Conservation (phyloP, 2,797 vertebrate genomes). For the Menidia menidia region DNA sequence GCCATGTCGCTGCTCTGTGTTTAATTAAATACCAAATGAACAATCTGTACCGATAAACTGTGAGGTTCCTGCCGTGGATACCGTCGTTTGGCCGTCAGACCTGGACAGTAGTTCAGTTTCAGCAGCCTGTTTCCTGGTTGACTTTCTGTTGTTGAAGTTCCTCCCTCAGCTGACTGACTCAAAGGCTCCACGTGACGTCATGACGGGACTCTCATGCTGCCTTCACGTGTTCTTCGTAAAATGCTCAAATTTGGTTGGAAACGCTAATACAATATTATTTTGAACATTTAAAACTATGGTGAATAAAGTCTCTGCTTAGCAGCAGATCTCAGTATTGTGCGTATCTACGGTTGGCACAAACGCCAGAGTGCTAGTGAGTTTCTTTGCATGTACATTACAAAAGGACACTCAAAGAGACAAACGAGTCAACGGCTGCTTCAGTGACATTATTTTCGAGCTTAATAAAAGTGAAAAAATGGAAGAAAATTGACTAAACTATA, state of each 20-base stretch:
- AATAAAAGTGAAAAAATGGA: not conserved
- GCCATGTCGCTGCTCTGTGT: constrained; percentile 82
- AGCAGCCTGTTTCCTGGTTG: constrained; percentile 76
- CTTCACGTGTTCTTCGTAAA: constrained; percentile 35
- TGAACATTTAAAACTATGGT: no score
- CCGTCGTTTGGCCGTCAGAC: constrained; percentile 32
- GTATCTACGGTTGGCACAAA: not conserved
- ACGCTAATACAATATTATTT: no score
- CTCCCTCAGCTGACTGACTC: constrained; percentile 73
- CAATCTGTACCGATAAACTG: constrained; percentile 8
- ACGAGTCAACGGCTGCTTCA: not conserved
- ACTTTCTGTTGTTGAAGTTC: constrained; percentile 63
- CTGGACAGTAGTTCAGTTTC: constrained; percentile 40
- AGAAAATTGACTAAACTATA: not conserved
- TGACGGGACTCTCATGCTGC: constrained; percentile 38
- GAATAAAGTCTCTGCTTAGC: not conserved
- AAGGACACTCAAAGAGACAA: not conserved
- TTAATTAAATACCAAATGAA: constrained; percentile 14
- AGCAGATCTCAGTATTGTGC: not conserved
- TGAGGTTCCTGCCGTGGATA: not conserved
- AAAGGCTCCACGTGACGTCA: constrained; percentile 76
- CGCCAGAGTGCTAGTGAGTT: not conserved
- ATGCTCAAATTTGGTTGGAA: rapidly evolving
- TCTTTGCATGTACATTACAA: not conserved
- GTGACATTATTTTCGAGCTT: not conserved